Evolutionary conservation across 2,797 vertebrate species (phyloP), one percentile per base, ranked within the genome.

Genomic region (Pseudotriccus pelzelni): DNA sequence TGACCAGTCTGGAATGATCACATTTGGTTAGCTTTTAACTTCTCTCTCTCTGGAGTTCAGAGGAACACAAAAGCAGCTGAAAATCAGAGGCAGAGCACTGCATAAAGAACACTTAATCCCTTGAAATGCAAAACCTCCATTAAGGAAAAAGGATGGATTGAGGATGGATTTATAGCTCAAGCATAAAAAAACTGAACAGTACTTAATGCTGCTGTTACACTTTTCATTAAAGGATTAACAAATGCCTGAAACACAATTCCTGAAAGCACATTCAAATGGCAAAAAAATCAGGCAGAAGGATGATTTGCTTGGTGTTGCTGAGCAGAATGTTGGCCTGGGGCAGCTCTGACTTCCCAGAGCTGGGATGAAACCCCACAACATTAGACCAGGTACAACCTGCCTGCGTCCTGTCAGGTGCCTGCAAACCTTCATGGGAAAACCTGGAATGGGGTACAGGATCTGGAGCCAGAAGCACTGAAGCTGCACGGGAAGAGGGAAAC

Each of bases 371-470:
- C 17, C 55, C 28, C 47, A 37, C 28, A 8, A 8, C 39, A 0
- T 30, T 3, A 53, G 28, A 18, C 20, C 37, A 32, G 66, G 53
- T 9, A 37, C 36, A 55, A 28, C 44, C 67, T 4, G 3, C 1
- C 8, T 8, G n/a, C 3, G 2, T 17, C 60, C 47, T 36, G 41
- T 1, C 55, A 59, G 68, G 30, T 2, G 1, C 36, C 10, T 3
- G 9, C 28, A n/a, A 27, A 3, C 0, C 2, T 13, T 10, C 1
- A 0, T 1, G 30, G 82, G 66, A 58, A 69, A 58, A 30, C 13
- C 44, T 27, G 72, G 44, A 16, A 47, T 50, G 10, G 15, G 44
- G 8, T 5, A 7, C 0, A 0, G 76, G 76, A 44, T 41, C 17
- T 4, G 41, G 81, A 83, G 36, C 37, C 83, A 78, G 63, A 66